These are phyloP conservation scores for Sinocyclocheilus rhinocerous DNA, from an alignment of 2,113 vertebrate genomes.

Conservation along the genomic window DNA sequence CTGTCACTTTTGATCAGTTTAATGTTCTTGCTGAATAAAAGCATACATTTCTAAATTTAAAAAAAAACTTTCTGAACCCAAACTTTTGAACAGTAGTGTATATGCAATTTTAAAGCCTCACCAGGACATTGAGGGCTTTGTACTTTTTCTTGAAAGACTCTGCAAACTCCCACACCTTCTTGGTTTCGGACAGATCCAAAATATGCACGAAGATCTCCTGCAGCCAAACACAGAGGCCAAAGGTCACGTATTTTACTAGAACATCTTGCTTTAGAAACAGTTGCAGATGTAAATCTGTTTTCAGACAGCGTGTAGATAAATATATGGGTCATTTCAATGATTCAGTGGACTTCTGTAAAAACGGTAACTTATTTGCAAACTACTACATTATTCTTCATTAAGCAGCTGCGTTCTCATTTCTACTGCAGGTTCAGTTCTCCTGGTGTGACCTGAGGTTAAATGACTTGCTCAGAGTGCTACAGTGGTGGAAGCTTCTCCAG, in stretches of 20 bases:
- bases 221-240: constrained; percentile 36
- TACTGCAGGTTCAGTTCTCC: neutral
- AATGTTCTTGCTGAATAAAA: too few species aligned
- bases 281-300: neutral
- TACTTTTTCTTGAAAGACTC: constrained; percentile 78
- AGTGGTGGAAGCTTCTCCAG: neutral
- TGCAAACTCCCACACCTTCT: constrained; percentile 80
- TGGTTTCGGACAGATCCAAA: constrained; percentile 78
- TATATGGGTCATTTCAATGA: neutral
- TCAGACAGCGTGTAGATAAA: neutral
- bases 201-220: constrained; percentile 80
- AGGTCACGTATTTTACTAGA: neutral
- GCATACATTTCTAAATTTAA: too few species aligned
- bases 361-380: neutral
- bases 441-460: neutral
- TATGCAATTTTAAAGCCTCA: constrained; percentile 48
- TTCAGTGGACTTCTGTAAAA: neutral
- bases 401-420: neutral
- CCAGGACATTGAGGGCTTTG: constrained; percentile 80
- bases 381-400: neutral
- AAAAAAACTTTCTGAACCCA: neutral
- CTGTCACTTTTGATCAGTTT: too few species aligned
- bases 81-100: neutral
- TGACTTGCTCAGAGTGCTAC: neutral
- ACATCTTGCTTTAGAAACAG: neutral